A percentile compares a stretch with the other conserved stretches of the same genome.
Evolutionary conservation across 2,113 vertebrate genomes (phyloP).

Genomic region (Salvelinus sp.): DNA sequence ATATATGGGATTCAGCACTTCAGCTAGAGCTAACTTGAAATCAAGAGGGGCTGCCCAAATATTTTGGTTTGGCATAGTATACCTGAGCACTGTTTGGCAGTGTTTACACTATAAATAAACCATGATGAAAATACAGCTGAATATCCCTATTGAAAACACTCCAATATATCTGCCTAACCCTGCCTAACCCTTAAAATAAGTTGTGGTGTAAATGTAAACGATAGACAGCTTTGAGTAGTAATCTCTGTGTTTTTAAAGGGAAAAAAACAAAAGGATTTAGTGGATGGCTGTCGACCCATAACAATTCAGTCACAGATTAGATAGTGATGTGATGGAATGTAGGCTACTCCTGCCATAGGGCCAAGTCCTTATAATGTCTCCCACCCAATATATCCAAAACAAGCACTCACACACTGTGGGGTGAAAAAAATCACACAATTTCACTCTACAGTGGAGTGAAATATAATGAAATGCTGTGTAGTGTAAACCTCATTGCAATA

Average conservation of each 20-base stretch:
- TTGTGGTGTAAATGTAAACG: slow-evolving; percentile 21
- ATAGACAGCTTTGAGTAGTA: slow-evolving; percentile 23
- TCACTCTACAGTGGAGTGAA: too few relatives aligned
- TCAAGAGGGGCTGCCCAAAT: neutral
- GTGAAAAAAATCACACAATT: too few relatives aligned
- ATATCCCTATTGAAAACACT: slow-evolving; percentile 18
- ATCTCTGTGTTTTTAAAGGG: slow-evolving; percentile 14
- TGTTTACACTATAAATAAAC: slow-evolving; percentile 50
- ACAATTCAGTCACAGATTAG: slow-evolving; percentile 34
- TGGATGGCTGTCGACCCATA: slow-evolving; percentile 4
- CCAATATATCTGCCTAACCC: neutral
- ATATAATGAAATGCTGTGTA: too few relatives aligned
- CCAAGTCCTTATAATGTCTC: too few relatives aligned
- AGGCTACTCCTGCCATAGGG: too few relatives aligned
- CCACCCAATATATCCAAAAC: too few relatives aligned
- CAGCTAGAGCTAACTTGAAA: too few relatives aligned
- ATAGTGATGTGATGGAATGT: neutral
- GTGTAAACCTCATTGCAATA: too few relatives aligned
- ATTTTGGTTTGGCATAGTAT: neutral
- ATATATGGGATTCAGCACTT: too few relatives aligned
- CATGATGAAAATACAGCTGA: slow-evolving; percentile 15
- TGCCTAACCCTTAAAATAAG: neutral
- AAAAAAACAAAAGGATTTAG: slow-evolving; percentile 37
- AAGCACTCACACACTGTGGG: too few relatives aligned
- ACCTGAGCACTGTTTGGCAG: neutral